These are phyloP conservation scores for Henricia sp. DNA, from an alignment of 53 echinoderm and acorn worm genomes.

Conservation along the genomic window DNA sequence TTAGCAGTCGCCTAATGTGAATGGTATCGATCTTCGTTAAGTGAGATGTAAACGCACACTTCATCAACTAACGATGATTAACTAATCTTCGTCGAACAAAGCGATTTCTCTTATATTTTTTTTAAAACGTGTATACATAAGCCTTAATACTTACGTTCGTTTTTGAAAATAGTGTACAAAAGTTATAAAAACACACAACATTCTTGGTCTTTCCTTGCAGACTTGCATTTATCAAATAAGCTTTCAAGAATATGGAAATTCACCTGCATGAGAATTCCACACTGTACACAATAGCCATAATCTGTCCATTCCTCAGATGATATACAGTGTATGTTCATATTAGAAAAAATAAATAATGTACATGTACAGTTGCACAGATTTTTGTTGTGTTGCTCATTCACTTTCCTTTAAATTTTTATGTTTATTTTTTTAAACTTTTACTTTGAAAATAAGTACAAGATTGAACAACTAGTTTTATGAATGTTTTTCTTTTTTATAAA, in stretches of 20 bases:
- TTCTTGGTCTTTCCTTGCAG: neutral
- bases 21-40: too few species aligned
- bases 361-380: neutral
- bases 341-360: conserved; percentile 16
- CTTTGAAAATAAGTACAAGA: neutral
- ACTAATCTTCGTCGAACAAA: too few species aligned
- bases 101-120: too few species aligned
- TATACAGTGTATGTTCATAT: conserved; percentile 15
- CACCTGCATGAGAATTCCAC: conserved; percentile 8
- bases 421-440: neutral
- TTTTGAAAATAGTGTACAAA: too few species aligned
- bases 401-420: neutral
- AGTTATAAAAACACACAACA: too few species aligned
- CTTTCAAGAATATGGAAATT: conserved; percentile 15
- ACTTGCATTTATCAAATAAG: neutral
- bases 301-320: neutral
- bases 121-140: too few species aligned
- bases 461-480: neutral
- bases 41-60: too few species aligned
- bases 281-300: neutral
- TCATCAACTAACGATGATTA: too few species aligned
- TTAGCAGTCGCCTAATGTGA: too few species aligned
- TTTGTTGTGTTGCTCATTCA: neutral
- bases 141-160: too few species aligned
- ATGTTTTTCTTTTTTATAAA: too few species aligned